Conservation (phyloP, 1,140 invertebrate species). For the Zaprionus vittiger region DNA sequence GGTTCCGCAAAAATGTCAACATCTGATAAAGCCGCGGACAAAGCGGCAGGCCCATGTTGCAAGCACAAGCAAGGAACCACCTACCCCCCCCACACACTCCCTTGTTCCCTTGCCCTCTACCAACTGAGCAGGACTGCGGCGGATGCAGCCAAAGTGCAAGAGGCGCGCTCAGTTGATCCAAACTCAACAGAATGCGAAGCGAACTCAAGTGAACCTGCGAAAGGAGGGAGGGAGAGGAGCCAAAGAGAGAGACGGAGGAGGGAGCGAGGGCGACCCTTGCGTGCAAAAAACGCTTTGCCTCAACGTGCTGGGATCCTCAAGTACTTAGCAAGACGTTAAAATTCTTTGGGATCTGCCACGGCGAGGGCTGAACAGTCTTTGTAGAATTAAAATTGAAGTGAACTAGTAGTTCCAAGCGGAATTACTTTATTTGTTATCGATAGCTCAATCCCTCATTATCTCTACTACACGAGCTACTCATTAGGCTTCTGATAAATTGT, state of each 20-base stretch:
- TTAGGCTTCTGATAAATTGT: too few relatives aligned
- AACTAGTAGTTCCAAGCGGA: slow-evolving; percentile 12
- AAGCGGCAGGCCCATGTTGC: slow-evolving; percentile 45
- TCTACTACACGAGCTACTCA: too few relatives aligned
- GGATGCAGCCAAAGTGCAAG: slow-evolving; percentile 72
- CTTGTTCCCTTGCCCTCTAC: neutral
- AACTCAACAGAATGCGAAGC: slow-evolving; percentile 45
- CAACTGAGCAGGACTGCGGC: slow-evolving; percentile 5
- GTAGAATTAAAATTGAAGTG: neutral
- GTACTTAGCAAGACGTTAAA: slow-evolving; percentile 75
- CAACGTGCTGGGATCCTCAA: slow-evolving; percentile 57
- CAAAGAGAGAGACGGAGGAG: neutral
- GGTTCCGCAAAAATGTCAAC: slow-evolving; percentile 82
- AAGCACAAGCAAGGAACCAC: slow-evolving; percentile 8
- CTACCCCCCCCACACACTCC: neutral
- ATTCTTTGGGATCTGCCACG: slow-evolving; percentile 55
- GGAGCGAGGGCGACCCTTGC: slow-evolving; percentile 48
- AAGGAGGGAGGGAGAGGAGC: neutral
- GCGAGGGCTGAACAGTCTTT: slow-evolving; percentile 15
- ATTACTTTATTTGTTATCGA: neutral
- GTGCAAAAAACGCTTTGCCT: slow-evolving; percentile 40
- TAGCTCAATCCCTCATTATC: neutral
- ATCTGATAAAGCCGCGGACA: slow-evolving; percentile 77
- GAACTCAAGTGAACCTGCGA: neutral
- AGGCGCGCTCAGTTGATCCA: slow-evolving; percentile 53